A percentile compares a stretch with the other conserved stretches of the same genome.
phyloP scores from a whole-genome alignment of 1,140 invertebrate species.

The Solen grandis region DNA sequence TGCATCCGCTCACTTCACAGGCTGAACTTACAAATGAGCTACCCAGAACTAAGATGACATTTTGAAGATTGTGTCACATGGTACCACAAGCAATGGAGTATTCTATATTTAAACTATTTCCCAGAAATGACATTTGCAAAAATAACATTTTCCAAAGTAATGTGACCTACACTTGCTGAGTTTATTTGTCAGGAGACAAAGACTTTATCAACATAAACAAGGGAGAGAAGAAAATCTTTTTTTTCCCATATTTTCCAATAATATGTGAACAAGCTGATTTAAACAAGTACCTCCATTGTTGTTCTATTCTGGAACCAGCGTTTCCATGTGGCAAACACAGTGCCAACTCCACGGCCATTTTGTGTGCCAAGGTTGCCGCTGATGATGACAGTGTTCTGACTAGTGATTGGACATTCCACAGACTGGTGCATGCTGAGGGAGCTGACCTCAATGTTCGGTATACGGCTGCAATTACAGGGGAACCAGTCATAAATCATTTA shows the following conservation, averaged over 20 bases:
- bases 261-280: too few species aligned
- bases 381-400: constrained; percentile 89
- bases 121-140: too few species aligned
- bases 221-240: too few species aligned
- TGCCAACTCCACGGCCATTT: constrained; percentile 91
- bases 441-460: constrained; percentile 92
- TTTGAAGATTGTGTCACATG: too few species aligned
- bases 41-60: too few species aligned
- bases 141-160: too few species aligned
- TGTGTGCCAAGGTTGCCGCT: constrained; percentile 87
- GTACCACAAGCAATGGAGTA: not conserved
- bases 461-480: constrained; percentile 75
- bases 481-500: not conserved
- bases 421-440: constrained; percentile 95
- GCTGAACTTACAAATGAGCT: too few species aligned
- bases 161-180: too few species aligned
- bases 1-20: too few species aligned
- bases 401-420: constrained; percentile 94
- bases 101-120: not conserved
- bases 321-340: constrained; percentile 88
- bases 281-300: not conserved
- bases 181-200: too few species aligned
- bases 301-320: constrained; percentile 86
- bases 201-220: too few species aligned
- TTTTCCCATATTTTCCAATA: too few species aligned